Evolutionary conservation across 92 coral and sea anemone genomes (phyloP), one percentile per base, ranked within the genome.

Genomic region (Galaxea fascicularis): DNA sequence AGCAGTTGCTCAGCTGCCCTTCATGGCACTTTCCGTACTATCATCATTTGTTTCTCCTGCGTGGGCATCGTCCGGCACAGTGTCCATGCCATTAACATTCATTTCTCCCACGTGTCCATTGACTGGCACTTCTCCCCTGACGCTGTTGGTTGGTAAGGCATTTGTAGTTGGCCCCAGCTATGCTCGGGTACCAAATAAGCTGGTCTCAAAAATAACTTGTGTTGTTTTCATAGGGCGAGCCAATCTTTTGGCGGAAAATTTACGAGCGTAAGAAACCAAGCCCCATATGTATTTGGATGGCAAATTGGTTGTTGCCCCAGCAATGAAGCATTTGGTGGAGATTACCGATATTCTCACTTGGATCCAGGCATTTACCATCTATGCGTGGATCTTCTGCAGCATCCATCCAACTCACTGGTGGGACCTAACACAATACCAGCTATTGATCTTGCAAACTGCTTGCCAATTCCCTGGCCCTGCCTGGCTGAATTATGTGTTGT

Each of bases 361-460:
- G n/a, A n/a, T n/a, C n/a, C n/a, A 70, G 52, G 86, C 86, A 6
- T 67, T 82, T 26, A 82, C 78, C 49, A 53, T 82, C 16, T 71
- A 49, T 57, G 27, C 53, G 8, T 69, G 59, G 78, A 69, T 70
- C 13, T 25, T 82, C 51, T 82, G 66, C 47, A 31, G 62, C 16
- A 18, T 66, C 8, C 39, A 29, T 25, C 78, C 78, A 17, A 14
- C 78, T 46, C 52, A 26, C 28, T 64, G 70, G 52, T 22, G 31
- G 47, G 86, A 82, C 16, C 4, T 71, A 35, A 66, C 39, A 39
- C 86, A 70, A 63, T 68, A 81, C 30, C 68, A 81, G 12, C 21
- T 81, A 21, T 22, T 81, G 41, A 81, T 68, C 54, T 17, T 81
- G 51, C 86, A 47, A 27, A 81, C 77, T 8, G 77, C 78, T 26